Conservation (phyloP, 2,113 vertebrate species). For the Albula glossodonta region DNA sequence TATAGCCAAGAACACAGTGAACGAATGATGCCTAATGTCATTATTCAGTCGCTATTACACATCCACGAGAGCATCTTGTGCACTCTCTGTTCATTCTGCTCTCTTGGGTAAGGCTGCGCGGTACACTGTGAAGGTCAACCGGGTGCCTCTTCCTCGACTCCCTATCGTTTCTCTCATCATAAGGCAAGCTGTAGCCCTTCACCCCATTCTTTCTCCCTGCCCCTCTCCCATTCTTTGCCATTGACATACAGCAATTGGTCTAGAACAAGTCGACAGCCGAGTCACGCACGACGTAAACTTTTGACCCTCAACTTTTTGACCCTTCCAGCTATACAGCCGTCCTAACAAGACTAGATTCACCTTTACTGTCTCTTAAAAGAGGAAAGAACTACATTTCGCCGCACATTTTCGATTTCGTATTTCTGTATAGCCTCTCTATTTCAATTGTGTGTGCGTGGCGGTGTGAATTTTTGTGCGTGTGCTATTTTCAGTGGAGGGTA, state of each 20-base stretch:
- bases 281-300: slow-evolving; percentile 87
- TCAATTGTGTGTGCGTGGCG: not conserved
- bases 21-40: not conserved
- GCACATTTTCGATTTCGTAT: not conserved
- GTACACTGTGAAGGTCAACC: slow-evolving; percentile 55
- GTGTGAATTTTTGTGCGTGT: not conserved
- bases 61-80: slow-evolving; percentile 8
- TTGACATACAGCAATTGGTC: slow-evolving; percentile 74
- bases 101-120: slow-evolving; percentile 36
- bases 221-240: slow-evolving; percentile 45
- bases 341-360: slow-evolving; percentile 44
- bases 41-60: no score
- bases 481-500: not conserved
- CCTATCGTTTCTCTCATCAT: slow-evolving; percentile 65
- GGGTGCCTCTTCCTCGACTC: slow-evolving; percentile 56
- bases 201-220: slow-evolving; percentile 25
- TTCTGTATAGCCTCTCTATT: not conserved
- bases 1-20: not conserved
- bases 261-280: slow-evolving; percentile 62
- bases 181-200: slow-evolving; percentile 42
- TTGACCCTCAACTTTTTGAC: slow-evolving; percentile 92
- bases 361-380: slow-evolving; percentile 2
- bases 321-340: slow-evolving; percentile 66
- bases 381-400: not conserved
- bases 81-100: slow-evolving; percentile 15